phyloP scores from a whole-genome alignment of 35 echinoderm and acorn worm genomes.

The Anneissia japonica region DNA sequence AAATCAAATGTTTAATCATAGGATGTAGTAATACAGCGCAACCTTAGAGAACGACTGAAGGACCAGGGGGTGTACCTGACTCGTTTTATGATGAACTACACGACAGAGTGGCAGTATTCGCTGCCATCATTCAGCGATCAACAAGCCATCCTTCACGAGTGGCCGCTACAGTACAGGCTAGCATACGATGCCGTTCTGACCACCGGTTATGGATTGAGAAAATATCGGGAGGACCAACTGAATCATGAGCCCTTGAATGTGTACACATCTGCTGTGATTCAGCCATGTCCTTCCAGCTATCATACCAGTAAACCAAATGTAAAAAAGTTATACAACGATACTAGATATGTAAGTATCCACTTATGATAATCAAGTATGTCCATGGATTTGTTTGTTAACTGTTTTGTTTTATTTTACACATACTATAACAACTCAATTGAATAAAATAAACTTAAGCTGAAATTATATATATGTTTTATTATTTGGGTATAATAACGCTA shows the following conservation, averaged over 20 bases:
- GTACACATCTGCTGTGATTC: constrained; percentile 68
- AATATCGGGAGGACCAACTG: constrained; percentile 38
- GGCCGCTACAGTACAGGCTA: constrained; percentile 56
- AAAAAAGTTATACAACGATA: background rate
- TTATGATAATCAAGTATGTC: no score
- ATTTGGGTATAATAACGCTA: no score
- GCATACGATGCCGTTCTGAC: constrained; percentile 84
- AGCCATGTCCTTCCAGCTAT: constrained; percentile 45
- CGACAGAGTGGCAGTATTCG: constrained; percentile 61
- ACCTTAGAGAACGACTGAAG: constrained; percentile 30
- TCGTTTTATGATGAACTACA: constrained; percentile 92
- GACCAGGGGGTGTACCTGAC: constrained; percentile 72
- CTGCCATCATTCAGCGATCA: constrained; percentile 8
- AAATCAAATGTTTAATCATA: background rate
- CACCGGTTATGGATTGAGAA: constrained; percentile 58
- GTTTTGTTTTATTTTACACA: no score
- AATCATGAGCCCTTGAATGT: constrained; percentile 8
- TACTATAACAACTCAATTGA: no score
- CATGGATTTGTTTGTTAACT: no score
- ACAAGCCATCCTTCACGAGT: background rate
- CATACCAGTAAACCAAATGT: background rate
- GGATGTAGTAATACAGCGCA: background rate
- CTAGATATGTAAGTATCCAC: background rate
- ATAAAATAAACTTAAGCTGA: no score
- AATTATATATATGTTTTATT: no score